A percentile compares a stretch with the other conserved stretches of the same genome.
Conservation (phyloP, 2,113 vertebrate species). For the Zeus faber region DNA sequence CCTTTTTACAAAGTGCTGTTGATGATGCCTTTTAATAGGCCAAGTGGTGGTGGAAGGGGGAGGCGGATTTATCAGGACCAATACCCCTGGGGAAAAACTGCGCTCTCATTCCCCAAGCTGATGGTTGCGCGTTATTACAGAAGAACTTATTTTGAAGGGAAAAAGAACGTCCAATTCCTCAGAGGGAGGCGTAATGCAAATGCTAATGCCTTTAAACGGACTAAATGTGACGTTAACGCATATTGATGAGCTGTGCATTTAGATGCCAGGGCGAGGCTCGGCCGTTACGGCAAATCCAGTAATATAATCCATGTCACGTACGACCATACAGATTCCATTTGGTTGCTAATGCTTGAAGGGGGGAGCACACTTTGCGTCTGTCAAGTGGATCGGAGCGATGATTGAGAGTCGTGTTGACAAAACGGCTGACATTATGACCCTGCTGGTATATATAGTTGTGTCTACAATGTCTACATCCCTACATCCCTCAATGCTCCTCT, state of each 20-base stretch:
- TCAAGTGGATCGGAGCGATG: too few species aligned
- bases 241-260: slow-evolving; percentile 46
- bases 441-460: background rate
- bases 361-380: too few species aligned
- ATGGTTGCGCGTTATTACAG: background rate
- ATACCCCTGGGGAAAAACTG: background rate
- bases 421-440: too few species aligned
- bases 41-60: slow-evolving; percentile 11
- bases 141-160: background rate
- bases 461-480: background rate
- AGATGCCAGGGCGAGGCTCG: slow-evolving; percentile 25
- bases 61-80: background rate
- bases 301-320: slow-evolving; percentile 24
- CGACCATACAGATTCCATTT: slow-evolving; percentile 9
- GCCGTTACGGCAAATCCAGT: slow-evolving; percentile 33
- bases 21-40: slow-evolving; percentile 25
- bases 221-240: slow-evolving; percentile 1
- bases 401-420: too few species aligned
- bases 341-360: slow-evolving; percentile 4
- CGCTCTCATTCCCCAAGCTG: background rate
- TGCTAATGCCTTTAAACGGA: slow-evolving; percentile 31
- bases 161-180: background rate
- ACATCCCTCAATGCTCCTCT: background rate
- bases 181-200: background rate
- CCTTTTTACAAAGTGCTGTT: slow-evolving; percentile 40